phyloP scores from a whole-genome alignment of 2,113 vertebrate species.

The Elaphurus davidianus region DNA sequence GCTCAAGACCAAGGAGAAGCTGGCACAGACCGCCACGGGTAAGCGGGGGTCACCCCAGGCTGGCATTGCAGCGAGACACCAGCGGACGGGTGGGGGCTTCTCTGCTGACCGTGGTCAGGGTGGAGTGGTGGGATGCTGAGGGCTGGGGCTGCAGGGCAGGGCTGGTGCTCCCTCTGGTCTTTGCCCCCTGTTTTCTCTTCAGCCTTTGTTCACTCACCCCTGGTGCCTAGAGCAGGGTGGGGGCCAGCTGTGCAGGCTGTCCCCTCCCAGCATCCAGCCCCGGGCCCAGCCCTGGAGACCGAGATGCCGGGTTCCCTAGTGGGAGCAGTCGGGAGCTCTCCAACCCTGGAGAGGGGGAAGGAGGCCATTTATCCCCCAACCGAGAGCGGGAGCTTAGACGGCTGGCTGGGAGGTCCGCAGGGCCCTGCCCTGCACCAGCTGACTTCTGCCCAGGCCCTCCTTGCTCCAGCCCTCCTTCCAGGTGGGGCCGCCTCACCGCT shows the following conservation, averaged over 20 bases:
- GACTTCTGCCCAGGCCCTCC: not conserved
- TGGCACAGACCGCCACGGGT: conserved; percentile 93
- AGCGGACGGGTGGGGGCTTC: not conserved
- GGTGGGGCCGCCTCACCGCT: too few relatives aligned
- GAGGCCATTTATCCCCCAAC: not conserved
- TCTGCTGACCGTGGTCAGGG: not conserved
- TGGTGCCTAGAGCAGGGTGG: not conserved
- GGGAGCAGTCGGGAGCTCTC: not conserved
- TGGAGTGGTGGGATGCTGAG: not conserved
- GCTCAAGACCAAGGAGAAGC: conserved; percentile 97
- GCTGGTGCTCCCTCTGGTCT: not conserved
- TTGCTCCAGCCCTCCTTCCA: too few relatives aligned
- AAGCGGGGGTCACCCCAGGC: not conserved
- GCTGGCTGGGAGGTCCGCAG: not conserved
- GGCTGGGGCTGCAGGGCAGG: not conserved
- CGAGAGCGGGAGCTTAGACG: fast-evolving
- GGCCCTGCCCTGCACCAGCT: not conserved
- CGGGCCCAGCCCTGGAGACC: not conserved
- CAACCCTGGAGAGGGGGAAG: not conserved
- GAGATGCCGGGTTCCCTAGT: not conserved
- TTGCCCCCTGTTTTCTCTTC: too few relatives aligned
- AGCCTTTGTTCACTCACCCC: not conserved
- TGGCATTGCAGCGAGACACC: fast-evolving
- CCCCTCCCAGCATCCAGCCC: not conserved
- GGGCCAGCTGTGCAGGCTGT: not conserved